Evolutionary conservation across 2,888 invertebrate genomes (phyloP).

Genomic region (Nasonia oneida): DNA sequence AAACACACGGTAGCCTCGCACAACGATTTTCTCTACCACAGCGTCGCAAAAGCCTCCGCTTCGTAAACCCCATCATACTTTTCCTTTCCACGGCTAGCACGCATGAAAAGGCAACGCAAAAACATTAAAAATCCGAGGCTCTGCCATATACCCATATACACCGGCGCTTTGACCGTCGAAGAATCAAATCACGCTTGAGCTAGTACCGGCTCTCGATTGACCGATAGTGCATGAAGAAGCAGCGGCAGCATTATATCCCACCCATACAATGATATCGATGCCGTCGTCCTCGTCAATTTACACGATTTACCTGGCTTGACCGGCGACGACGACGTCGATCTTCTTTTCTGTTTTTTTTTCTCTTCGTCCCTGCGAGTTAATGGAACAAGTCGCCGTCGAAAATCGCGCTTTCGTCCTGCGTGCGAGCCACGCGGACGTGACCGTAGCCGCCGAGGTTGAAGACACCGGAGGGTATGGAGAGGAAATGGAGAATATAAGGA

Average conservation of each 20-base stretch:
- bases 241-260: background rate
- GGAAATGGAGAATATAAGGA: background rate
- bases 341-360: background rate
- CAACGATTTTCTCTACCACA: too few species aligned
- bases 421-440: background rate
- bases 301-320: slow-evolving; percentile 69
- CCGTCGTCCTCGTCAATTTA: slow-evolving; percentile 67
- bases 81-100: background rate
- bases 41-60: too few species aligned
- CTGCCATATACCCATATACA: background rate
- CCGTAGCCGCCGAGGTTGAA: background rate
- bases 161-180: slow-evolving; percentile 46
- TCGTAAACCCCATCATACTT: background rate
- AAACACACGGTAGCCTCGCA: background rate
- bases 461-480: background rate
- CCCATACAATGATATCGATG: background rate
- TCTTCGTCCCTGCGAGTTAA: slow-evolving; percentile 24
- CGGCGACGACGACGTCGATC: slow-evolving; percentile 60
- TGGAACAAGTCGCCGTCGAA: slow-evolving; percentile 3
- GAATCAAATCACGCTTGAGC: slow-evolving; percentile 50
- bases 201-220: slow-evolving; percentile 1
- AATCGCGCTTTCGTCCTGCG: background rate
- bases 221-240: slow-evolving; percentile 50
- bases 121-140: slow-evolving; percentile 38
- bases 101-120: slow-evolving; percentile 40